A percentile compares a stretch with the other conserved stretches of the same genome.
Conservation (phyloP, 2,888 invertebrate species). For the Lepidonotus clava region DNA sequence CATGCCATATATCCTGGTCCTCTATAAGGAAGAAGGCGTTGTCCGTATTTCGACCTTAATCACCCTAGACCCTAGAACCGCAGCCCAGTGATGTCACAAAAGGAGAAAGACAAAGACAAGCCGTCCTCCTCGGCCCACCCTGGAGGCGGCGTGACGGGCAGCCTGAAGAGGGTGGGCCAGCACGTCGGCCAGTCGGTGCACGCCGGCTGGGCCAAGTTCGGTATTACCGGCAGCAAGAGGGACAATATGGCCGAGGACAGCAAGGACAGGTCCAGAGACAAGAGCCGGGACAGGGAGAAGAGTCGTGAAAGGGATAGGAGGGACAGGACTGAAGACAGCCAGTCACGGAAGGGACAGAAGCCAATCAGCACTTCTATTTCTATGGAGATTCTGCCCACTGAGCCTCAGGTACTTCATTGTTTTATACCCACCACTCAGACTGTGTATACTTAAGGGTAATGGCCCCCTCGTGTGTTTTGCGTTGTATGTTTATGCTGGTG, state of each 20-base stretch:
- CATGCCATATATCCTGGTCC: no score
- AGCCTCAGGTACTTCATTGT: no score
- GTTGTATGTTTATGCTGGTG: no score
- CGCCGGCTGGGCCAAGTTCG: constrained; percentile 47
- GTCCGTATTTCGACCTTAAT: not conserved
- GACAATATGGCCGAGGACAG: not conserved
- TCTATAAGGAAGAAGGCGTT: not conserved
- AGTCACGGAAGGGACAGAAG: no score
- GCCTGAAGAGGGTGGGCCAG: constrained; percentile 26
- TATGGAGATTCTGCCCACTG: no score
- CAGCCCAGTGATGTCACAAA: not conserved
- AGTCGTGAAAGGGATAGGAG: no score
- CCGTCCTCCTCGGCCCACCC: not conserved
- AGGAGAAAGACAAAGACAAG: not conserved
- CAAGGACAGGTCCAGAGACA: no score
- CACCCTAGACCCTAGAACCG: not conserved
- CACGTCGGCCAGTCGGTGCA: constrained; percentile 24
- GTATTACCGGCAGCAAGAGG: not conserved
- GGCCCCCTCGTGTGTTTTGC: no score
- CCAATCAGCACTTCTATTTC: no score
- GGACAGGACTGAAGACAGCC: not conserved
- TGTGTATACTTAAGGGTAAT: no score
- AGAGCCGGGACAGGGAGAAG: no score
- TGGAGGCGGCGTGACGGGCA: not conserved
- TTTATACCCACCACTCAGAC: no score